These are phyloP conservation scores for Leptobrachium ailaonicum DNA, from an alignment of 2,113 vertebrate species.

Conservation along the genomic window DNA sequence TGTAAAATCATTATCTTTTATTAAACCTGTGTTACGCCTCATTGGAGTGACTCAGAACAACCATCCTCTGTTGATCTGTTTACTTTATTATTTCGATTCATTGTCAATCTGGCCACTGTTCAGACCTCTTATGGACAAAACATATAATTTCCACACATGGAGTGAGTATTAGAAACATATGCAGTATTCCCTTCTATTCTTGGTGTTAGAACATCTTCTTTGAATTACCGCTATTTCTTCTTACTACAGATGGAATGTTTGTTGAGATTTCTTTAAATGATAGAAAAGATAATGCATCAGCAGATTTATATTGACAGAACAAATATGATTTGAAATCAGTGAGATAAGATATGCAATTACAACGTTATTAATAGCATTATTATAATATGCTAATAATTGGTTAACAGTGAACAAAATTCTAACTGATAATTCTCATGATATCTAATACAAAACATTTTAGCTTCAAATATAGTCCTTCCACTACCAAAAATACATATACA, in stretches of 20 bases:
- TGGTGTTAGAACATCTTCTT: slow-evolving; percentile 30
- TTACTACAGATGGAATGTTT: slow-evolving; percentile 8
- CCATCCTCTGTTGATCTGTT: slow-evolving; percentile 8
- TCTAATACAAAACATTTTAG: no score
- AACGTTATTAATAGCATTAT: no score
- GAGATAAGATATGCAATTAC: no score
- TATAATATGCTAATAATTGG: no score
- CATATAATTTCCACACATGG: slow-evolving; percentile 38
- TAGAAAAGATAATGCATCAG: slow-evolving; percentile 21
- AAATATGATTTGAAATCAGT: not conserved
- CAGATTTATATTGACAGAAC: slow-evolving; percentile 4
- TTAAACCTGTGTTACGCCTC: not conserved
- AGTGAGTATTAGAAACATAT: slow-evolving; percentile 39
- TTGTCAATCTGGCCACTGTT: slow-evolving; percentile 23
- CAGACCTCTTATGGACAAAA: slow-evolving; percentile 40
- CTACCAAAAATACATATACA: no score
- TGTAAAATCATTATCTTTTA: slow-evolving; percentile 22
- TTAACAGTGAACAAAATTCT: no score
- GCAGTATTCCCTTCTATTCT: slow-evolving; percentile 10
- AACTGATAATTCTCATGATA: no score
- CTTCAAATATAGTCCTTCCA: no score
- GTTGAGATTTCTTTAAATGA: slow-evolving; percentile 5
- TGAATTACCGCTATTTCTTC: slow-evolving; percentile 21
- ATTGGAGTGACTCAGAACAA: slow-evolving; percentile 19
- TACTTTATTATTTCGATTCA: slow-evolving; percentile 36